Evolutionary conservation across 2,113 vertebrate species (phyloP), one percentile per base, ranked within the genome.

Genomic region (Andinoacara biseriatus): DNA sequence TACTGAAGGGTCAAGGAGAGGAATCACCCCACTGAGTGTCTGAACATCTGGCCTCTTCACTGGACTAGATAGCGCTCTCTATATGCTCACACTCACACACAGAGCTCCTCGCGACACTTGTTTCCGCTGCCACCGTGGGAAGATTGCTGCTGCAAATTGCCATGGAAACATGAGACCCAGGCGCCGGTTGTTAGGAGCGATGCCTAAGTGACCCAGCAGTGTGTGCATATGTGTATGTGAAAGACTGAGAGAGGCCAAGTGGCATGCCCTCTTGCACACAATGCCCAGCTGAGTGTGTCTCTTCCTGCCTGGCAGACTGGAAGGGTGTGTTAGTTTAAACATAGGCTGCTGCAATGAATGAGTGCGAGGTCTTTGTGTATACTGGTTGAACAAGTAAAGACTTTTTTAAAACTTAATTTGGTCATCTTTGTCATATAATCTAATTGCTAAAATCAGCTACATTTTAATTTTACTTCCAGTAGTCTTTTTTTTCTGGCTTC

Each of bases 111-210:
- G 35, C 81, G 74, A 59, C 86, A 86, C 87, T 84, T 78, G 75
- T 83, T 88, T 94, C 92, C 78, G 54, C 90, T 86, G 86, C 91
- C 90, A 94, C 94, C 91, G 94, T 96, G 95, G 95, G 95, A 95
- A 95, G 94, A 92, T 92, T 78, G 83, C 92, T 90, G 81, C 82
- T 54, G 35, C 76, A 78, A 87, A 91, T 94, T 92, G 88, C 91
- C 94, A 95, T 95, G 92, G 94, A 86, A 94, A 95, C 90, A 76
- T 58, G 83, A 90, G 91, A 88, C 87, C 92, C 83, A 88, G 92
- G 92, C 90, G 80, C 91, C 93, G 90, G 90, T 86, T 91, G 92
- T 94, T 90, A 85, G 90, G 83, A 91, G 82, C 58, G 43, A 80
- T 90, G 90, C 81, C 87, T 89, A 89, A 74, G 84, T 86, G 84